Evolutionary conservation across 2,113 vertebrate genomes (phyloP).

Genomic region (Isichthys henryi): DNA sequence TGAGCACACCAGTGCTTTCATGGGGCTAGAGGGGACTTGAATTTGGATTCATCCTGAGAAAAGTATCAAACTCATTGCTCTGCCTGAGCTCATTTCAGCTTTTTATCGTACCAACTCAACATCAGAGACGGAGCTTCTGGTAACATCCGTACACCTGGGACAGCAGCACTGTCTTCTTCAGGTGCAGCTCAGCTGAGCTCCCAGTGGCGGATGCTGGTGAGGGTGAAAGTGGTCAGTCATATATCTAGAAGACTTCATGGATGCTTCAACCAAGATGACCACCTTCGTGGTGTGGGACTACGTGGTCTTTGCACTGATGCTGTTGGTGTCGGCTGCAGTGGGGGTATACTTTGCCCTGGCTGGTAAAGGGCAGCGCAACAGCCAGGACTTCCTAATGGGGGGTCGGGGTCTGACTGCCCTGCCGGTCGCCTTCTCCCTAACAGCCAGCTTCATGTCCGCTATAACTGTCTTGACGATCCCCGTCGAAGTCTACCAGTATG

Average conservation of each 20-base stretch:
- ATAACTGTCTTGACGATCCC: constrained; percentile 84
- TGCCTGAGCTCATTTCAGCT: background rate
- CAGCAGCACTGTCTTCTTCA: no score
- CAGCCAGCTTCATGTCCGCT: constrained; percentile 94
- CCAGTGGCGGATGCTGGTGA: background rate
- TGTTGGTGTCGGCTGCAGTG: constrained; percentile 73
- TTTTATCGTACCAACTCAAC: background rate
- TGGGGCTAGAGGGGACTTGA: background rate
- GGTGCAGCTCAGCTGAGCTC: background rate
- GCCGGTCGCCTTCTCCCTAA: constrained; percentile 81
- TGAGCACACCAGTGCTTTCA: background rate
- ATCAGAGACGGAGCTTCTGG: background rate
- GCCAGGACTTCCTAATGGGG: constrained; percentile 76
- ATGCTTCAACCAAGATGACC: constrained; percentile 18
- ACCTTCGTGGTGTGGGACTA: constrained; percentile 77
- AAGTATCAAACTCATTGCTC: background rate
- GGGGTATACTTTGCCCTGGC: constrained; percentile 78
- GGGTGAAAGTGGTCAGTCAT: background rate
- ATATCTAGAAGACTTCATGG: constrained; percentile 32
- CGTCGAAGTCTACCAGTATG: constrained; percentile 78
- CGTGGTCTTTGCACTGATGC: constrained; percentile 78
- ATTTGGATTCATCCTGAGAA: background rate
- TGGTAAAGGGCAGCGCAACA: constrained; percentile 60
- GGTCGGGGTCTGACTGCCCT: constrained; percentile 73
- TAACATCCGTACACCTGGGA: background rate